Evolutionary conservation across 1,140 invertebrate species (phyloP), one percentile per base, ranked within the genome.

Genomic region (Drosophila azteca): DNA sequence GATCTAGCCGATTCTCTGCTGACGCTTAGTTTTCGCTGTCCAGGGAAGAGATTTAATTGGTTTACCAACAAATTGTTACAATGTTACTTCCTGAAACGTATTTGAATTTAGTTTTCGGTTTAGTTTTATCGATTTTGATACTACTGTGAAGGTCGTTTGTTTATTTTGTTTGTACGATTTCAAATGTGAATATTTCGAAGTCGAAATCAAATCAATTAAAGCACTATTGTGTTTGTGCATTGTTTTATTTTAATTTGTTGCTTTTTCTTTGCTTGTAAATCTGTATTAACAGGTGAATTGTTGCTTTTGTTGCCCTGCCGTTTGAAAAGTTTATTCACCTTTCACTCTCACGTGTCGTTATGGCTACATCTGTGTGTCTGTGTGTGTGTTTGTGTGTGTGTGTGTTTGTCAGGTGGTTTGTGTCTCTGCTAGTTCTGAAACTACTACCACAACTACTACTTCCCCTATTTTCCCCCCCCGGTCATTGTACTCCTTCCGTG

Each of bases 271-370:
- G 59, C 41, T 61, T 76, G 55, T 49, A 78, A 78, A 61, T 43
- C 55, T 29, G 35, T 41, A 39, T 39, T 13, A 22, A 59, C 81
- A 84, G 77, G 80, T 84, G 77, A 75, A 81, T 60, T 60, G 74
- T 75, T 59, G 48, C 15, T 52, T 35, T 26, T 52, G 22, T 29
- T 13, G 26, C 46, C 35, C 35, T n/a, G 15, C 6, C 20, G 62
- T 39, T 63, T 79, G 72, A 52, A 84, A 75, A 71, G 80, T 84
- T 83, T 83, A 84, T 83, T 83, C 80, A 83, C 79, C 79, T 84
- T 71, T 75, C 65, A 65, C 79, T 83, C 79, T 82, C 79, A 82
- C 79, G 79, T 82, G 79, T 83, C 75, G 77, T 53, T 51, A 41
- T 41, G 58, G 68, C 26, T 46, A 39, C 11, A 11, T 39, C 50